phyloP scores from a whole-genome alignment of 2,113 vertebrate genomes.

The Irena cyanogastra region DNA sequence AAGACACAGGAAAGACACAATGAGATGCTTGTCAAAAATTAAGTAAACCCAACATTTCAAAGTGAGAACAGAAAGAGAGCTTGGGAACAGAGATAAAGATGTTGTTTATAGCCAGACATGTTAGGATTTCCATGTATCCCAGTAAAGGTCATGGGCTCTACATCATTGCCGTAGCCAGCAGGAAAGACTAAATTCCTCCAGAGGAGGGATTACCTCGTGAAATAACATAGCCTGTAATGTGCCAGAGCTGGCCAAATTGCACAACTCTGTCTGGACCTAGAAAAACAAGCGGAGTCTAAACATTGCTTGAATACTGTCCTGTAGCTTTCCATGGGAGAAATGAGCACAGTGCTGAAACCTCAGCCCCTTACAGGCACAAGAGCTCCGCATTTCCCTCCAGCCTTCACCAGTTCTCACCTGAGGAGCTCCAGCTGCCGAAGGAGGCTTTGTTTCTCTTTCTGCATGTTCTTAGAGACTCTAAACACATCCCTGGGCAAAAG shows the following conservation, averaged over 20 bases:
- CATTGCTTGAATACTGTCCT: neutral
- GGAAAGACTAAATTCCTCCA: neutral
- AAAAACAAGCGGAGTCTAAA: neutral
- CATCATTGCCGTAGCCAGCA: neutral
- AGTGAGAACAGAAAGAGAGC: neutral
- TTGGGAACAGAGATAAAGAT: neutral
- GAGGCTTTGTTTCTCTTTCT: constrained; percentile 93
- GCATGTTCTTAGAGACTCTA: constrained; percentile 91
- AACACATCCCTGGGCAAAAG: constrained; percentile 76
- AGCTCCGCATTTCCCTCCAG: neutral
- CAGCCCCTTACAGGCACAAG: neutral
- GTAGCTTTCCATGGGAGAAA: neutral
- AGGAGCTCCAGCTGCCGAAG: constrained; percentile 88
- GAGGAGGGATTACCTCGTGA: neutral
- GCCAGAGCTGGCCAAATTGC: neutral
- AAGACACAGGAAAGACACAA: neutral
- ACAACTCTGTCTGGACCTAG: neutral
- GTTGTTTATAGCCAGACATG: neutral
- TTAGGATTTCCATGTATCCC: neutral
- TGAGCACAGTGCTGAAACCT: neutral
- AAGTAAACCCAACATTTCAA: neutral
- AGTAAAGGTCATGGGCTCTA: neutral
- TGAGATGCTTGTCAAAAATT: neutral
- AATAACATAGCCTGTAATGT: neutral
- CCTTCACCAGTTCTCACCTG: constrained; percentile 71